A percentile compares a stretch with the other conserved stretches of the same genome.
phyloP scores from a whole-genome alignment of 2,113 vertebrate genomes.

The Tenebrosternarchus preto region DNA sequence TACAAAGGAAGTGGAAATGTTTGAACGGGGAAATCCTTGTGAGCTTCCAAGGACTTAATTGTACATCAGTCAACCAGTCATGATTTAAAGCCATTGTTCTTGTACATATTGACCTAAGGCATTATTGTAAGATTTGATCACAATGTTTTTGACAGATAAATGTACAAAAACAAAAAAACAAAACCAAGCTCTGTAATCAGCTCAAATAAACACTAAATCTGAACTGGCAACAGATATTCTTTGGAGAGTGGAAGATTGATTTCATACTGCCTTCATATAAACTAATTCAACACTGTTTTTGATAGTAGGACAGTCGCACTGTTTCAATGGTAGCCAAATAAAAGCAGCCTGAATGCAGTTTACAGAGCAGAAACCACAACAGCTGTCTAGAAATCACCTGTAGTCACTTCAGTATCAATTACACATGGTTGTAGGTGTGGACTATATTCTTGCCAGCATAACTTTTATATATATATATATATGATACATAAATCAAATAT shows the following conservation, averaged over 20 bases:
- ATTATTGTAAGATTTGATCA: slow-evolving; percentile 9
- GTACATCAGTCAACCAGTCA: slow-evolving; percentile 10
- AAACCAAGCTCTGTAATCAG: background rate
- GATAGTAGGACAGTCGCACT: background rate
- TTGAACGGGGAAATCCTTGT: slow-evolving; percentile 10
- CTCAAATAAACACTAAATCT: slow-evolving; percentile 16
- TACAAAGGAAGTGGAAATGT: slow-evolving; percentile 15
- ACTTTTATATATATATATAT: too few relatives aligned
- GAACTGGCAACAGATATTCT: background rate
- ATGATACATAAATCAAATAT: too few relatives aligned
- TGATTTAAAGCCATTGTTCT: background rate
- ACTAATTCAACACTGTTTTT: background rate
- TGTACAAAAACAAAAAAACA: slow-evolving; percentile 57
- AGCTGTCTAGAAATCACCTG: background rate
- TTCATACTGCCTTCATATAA: slow-evolving; percentile 23
- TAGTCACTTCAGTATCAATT: background rate
- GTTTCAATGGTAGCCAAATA: background rate
- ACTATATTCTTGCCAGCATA: too few relatives aligned
- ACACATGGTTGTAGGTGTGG: too few relatives aligned
- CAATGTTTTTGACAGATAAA: slow-evolving; percentile 29
- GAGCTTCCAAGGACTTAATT: background rate
- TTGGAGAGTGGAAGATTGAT: background rate
- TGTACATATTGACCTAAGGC: background rate
- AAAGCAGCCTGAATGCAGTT: background rate
- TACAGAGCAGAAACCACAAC: background rate